Conservation (phyloP, 1,140 invertebrate species). For the Dreissena polymorpha region DNA sequence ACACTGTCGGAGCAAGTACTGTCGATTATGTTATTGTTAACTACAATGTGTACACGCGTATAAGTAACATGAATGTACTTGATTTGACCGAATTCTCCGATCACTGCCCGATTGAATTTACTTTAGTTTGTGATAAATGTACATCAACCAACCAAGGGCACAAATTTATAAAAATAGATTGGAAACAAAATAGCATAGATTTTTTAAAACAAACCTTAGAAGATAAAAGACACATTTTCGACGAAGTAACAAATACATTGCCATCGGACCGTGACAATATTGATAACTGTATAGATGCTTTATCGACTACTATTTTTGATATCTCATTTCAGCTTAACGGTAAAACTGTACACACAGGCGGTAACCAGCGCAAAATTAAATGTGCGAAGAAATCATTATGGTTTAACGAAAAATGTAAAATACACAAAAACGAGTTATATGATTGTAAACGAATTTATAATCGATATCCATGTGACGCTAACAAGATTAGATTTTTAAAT, state of each 20-base stretch:
- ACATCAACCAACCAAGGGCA: background rate
- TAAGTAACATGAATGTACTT: background rate
- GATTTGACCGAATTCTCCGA: slow-evolving; percentile 21
- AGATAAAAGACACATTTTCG: background rate
- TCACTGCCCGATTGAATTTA: slow-evolving; percentile 7
- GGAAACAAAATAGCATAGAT: background rate
- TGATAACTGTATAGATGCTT: slow-evolving; percentile 8
- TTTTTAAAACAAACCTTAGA: background rate
- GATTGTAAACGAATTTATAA: background rate
- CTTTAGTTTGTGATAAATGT: background rate
- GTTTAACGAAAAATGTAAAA: background rate
- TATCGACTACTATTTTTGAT: slow-evolving; percentile 7
- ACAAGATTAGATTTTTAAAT: slow-evolving; percentile 10
- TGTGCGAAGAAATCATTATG: background rate
- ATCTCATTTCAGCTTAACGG: slow-evolving; percentile 23
- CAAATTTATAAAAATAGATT: background rate
- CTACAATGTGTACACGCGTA: background rate
- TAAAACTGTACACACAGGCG: background rate
- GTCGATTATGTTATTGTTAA: slow-evolving; percentile 16
- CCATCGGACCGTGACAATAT: background rate
- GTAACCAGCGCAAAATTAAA: background rate
- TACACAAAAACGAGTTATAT: background rate
- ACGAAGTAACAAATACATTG: background rate
- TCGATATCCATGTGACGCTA: background rate
- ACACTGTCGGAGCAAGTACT: slow-evolving; percentile 10